Conservation (phyloP, 2,113 vertebrate genomes). For the Hippolais icterina region DNA sequence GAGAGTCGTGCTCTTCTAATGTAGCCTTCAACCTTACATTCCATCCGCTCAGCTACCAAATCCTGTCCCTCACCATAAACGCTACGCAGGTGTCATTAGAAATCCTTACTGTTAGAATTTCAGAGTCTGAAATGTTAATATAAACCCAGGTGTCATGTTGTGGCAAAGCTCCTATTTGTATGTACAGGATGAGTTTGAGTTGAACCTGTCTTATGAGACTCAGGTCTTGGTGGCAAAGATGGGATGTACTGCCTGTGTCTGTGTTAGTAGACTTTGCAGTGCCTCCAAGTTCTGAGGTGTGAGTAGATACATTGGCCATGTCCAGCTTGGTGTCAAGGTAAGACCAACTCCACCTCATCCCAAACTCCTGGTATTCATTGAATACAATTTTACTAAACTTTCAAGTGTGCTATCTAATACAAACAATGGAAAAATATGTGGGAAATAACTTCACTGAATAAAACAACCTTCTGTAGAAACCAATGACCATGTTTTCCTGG, state of each 20-base stretch:
- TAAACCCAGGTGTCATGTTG: background rate
- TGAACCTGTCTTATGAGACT: background rate
- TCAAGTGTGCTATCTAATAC: rapidly evolving
- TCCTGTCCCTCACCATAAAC: background rate
- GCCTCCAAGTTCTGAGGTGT: background rate
- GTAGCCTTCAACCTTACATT: background rate
- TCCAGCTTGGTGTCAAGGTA: background rate
- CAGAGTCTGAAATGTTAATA: background rate
- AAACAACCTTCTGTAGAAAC: background rate
- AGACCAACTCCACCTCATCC: background rate
- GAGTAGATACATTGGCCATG: background rate
- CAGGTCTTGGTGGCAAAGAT: background rate
- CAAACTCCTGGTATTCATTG: background rate
- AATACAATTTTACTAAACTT: background rate
- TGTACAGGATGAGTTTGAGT: background rate
- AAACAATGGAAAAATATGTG: background rate
- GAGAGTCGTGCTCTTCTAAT: background rate
- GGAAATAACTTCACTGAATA: background rate
- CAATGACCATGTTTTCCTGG: background rate
- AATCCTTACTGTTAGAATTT: background rate
- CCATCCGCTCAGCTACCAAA: background rate
- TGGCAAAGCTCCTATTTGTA: background rate
- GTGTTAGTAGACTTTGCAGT: background rate
- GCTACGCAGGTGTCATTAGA: rapidly evolving
- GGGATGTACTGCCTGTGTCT: background rate